Base-by-base conservation (phyloP, 2,888 invertebrate species). In the Priapulus caudatus region DNA sequence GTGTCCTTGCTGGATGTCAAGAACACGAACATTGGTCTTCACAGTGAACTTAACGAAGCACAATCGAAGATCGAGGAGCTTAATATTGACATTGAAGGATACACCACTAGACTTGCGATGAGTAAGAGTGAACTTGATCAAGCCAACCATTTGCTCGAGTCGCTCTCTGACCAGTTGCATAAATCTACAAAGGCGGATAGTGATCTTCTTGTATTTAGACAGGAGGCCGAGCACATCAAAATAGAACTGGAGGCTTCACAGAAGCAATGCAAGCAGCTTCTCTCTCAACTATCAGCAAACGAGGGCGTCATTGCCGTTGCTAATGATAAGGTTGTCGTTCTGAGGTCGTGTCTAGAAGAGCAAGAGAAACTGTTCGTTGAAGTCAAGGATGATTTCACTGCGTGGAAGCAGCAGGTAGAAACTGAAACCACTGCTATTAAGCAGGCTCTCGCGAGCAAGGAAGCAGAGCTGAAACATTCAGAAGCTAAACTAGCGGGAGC, bases 51-150 rank as follows among this genome's bases (percentile, higher is more conserved):
- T 10, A 10, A 33, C n/a, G 10, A 33, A 33, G 33, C 33, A 33
- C 33, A 33, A n/a, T 33, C 33, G n/a, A 33, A 33, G n/a, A 33
- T 33, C n/a, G 33, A 33, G n/a, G 33, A 33, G n/a, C 10, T 33
- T 10, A 33, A 10, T 33, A 33, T 33, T 33, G n/a, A 33, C 33
- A 10, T 33, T 33, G 33, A 33, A 33, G 33, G 33, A 33, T 33
- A 33, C n/a, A 33, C 10, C 33, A 33, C 33, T n/a, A 33, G 33
- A 33, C 33, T 33, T 33, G 33, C 33, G 10, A n/a, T 33, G 10
- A 33, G 33, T n/a, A 33, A 33, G 33, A 33, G 33, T 33, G 33
- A 33, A n/a, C 10, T 33, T 10, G 33, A 33, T 33, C 33, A 33
- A n/a, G 10, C 33, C n/a, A 33, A 33, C 33, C 10, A 33, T n/a